These are phyloP conservation scores for Macquaria ambigua DNA, from an alignment of 2,113 vertebrate species.

Conservation along the genomic window DNA sequence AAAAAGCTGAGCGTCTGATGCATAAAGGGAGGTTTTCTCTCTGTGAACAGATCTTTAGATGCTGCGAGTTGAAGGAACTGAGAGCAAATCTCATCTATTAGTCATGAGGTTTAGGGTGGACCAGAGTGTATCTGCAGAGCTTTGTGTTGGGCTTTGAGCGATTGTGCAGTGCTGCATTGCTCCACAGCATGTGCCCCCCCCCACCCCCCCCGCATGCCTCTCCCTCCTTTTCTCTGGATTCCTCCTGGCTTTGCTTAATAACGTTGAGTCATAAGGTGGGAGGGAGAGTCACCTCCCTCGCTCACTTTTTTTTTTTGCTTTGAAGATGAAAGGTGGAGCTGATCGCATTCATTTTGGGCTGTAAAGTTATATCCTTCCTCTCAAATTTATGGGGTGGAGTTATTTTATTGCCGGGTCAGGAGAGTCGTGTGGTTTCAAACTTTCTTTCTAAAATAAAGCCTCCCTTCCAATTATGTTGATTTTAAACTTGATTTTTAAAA, in stretches of 20 bases:
- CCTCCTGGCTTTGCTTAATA: conserved; percentile 54
- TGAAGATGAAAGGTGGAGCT: conserved; percentile 74
- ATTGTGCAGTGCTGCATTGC: conserved; percentile 55
- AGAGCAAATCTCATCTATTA: conserved; percentile 72
- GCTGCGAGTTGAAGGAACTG: conserved; percentile 31
- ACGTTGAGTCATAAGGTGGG: conserved; percentile 70
- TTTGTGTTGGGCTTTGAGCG: conserved; percentile 44
- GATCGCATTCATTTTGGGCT: conserved; percentile 54
- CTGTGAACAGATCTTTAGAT: conserved; percentile 17
- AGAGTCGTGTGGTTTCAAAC: conserved; percentile 17
- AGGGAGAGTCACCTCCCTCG: conserved; percentile 42
- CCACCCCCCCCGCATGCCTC: conserved; percentile 22
- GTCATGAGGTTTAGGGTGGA: conserved; percentile 68
- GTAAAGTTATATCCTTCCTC: conserved; percentile 44
- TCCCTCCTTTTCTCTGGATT: conserved; percentile 33
- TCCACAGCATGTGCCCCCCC: conserved; percentile 23
- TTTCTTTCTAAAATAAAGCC: conserved; percentile 1
- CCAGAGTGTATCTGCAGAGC: conserved; percentile 55
- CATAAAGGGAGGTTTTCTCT: conserved; percentile 17
- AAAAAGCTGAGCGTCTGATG: conserved; percentile 1
- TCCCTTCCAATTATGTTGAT: conserved; percentile 18
- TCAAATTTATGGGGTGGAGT: conserved; percentile 36
- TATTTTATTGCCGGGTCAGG: conserved; percentile 22
- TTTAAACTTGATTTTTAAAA: not conserved
- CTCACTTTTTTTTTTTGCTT: conserved; percentile 48